These are phyloP conservation scores for Gymnoscopelus braueri DNA, from an alignment of 2,797 vertebrate genomes.

Conservation along the genomic window DNA sequence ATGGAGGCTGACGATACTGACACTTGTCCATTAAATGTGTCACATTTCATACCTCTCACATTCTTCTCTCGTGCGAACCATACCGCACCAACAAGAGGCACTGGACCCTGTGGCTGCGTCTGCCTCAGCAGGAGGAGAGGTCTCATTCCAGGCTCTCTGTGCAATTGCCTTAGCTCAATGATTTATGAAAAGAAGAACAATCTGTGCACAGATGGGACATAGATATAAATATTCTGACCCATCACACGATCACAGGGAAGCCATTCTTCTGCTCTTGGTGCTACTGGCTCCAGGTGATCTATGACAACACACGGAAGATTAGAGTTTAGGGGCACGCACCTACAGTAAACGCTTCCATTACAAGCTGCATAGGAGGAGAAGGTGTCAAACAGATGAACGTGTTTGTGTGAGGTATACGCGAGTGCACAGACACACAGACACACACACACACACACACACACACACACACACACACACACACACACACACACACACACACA, in stretches of 20 bases:
- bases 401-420: background rate
- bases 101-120: conserved; percentile 61
- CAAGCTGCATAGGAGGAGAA: background rate
- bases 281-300: conserved; percentile 49
- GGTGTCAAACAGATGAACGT: background rate
- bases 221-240: conserved; percentile 78
- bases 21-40: conserved; percentile 55
- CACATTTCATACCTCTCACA: conserved; percentile 60
- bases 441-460: too few relatives aligned
- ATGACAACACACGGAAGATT: conserved; percentile 20
- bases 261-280: conserved; percentile 33
- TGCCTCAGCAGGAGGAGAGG: conserved; percentile 50
- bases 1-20: conserved; percentile 46
- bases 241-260: conserved; percentile 63
- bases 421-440: too few relatives aligned
- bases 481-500: too few relatives aligned
- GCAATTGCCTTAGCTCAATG: conserved; percentile 81
- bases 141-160: conserved; percentile 68
- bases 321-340: conserved; percentile 13
- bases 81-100: conserved; percentile 65
- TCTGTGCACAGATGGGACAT: conserved; percentile 72
- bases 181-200: conserved; percentile 81
- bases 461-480: too few relatives aligned
- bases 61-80: conserved; percentile 61
- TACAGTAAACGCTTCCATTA: conserved; percentile 1